Conservation (phyloP, 1,140 invertebrate species). For the Pseudomyrmex gracilis region DNA sequence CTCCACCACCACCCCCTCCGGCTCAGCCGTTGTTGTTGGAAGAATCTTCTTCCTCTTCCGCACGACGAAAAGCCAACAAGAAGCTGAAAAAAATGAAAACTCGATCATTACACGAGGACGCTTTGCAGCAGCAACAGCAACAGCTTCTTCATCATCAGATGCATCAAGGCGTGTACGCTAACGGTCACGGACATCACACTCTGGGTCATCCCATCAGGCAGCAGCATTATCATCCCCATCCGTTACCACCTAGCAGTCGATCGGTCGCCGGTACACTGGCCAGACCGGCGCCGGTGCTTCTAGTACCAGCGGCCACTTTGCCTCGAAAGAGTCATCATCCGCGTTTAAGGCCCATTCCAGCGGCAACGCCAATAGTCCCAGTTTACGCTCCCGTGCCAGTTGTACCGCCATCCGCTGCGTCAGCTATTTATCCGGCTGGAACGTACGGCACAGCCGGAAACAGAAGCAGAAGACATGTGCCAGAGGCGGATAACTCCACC, state of each 20-base stretch:
- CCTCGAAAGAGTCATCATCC: conserved; percentile 85
- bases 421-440: conserved; percentile 84
- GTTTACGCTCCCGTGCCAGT: conserved; percentile 85
- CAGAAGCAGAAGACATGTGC: conserved; percentile 85
- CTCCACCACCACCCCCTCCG: conserved; percentile 88
- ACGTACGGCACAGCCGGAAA: conserved; percentile 86
- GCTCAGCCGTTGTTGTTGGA: conserved; percentile 82
- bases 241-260: conserved; percentile 83
- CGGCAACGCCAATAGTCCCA: conserved; percentile 82
- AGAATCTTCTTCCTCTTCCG: conserved; percentile 75
- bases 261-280: conserved; percentile 84
- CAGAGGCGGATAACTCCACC: conserved; percentile 83
- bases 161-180: conserved; percentile 80
- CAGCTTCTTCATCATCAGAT: conserved; percentile 76
- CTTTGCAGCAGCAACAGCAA: conserved; percentile 74
- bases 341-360: conserved; percentile 82
- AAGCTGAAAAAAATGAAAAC: conserved; percentile 84
- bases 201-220: conserved; percentile 84
- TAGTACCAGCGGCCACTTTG: conserved; percentile 86
- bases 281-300: conserved; percentile 85
- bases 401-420: conserved; percentile 85
- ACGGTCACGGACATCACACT: conserved; percentile 82
- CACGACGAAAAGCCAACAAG: conserved; percentile 83
- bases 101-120: conserved; percentile 77
- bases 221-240: conserved; percentile 85